phyloP scores from a whole-genome alignment of 2,888 invertebrate species.

The Pollenia amentaria region DNA sequence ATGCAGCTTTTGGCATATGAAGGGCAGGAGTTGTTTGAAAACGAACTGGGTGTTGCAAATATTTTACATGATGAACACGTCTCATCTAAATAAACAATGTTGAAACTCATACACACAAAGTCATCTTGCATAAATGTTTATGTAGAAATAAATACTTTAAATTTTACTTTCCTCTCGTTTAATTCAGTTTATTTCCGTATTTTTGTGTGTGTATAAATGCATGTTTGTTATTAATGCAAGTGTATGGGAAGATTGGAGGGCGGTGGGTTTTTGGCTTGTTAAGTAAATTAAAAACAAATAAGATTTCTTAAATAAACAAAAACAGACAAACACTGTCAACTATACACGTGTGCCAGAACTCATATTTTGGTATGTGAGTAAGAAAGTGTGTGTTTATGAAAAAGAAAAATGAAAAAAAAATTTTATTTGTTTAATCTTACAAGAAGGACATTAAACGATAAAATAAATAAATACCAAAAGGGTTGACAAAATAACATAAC shows the following conservation, averaged over 20 bases:
- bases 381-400: background rate
- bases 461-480: conserved; percentile 53
- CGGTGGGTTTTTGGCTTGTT: conserved; percentile 64
- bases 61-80: conserved; percentile 71
- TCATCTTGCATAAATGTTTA: too few species aligned
- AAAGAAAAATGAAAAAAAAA: background rate
- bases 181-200: conserved; percentile 13
- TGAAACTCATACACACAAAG: conserved; percentile 3
- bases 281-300: conserved; percentile 75
- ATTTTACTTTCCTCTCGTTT: conserved; percentile 32
- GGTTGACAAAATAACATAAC: conserved; percentile 14
- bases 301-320: conserved; percentile 71
- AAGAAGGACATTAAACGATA: conserved; percentile 57
- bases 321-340: conserved; percentile 28
- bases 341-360: background rate
- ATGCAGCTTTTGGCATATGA: conserved; percentile 1
- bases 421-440: conserved; percentile 32
- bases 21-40: conserved; percentile 18
- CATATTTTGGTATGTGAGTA: background rate
- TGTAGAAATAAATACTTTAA: conserved; percentile 4
- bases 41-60: conserved; percentile 40
- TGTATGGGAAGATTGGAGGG: background rate
- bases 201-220: conserved; percentile 13
- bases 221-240: conserved; percentile 14
- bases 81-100: conserved; percentile 71